A percentile compares a stretch with the other conserved stretches of the same genome.
phyloP scores from a whole-genome alignment of 2,113 vertebrate species.

The Phylloscopus whistleri region DNA sequence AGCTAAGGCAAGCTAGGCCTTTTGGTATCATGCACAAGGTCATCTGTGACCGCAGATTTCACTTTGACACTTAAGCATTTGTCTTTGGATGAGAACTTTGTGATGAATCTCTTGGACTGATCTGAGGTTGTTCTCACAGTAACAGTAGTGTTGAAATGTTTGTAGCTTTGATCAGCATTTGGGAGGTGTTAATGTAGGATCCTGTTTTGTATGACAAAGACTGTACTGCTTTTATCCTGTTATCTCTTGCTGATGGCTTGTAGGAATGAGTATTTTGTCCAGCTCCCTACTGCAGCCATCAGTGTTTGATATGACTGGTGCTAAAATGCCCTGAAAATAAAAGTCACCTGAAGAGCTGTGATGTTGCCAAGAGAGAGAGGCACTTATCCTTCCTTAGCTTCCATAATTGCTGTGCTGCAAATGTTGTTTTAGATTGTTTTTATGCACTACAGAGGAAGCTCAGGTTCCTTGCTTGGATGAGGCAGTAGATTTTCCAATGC shows the following conservation, averaged over 20 bases:
- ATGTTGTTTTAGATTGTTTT: not conserved
- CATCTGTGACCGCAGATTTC: not conserved
- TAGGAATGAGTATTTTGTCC: not conserved
- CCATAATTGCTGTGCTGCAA: not conserved
- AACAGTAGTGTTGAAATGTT: not conserved
- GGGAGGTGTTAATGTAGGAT: not conserved
- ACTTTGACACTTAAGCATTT: not conserved
- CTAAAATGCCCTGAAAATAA: not conserved
- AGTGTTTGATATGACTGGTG: not conserved
- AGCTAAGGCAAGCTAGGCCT: not conserved
- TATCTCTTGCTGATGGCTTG: not conserved
- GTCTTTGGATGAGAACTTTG: not conserved
- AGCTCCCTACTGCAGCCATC: not conserved
- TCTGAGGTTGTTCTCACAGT: not conserved
- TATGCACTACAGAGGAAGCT: not conserved
- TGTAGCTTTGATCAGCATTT: not conserved
- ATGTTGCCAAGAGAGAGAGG: not conserved
- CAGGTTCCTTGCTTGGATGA: not conserved
- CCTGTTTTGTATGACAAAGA: not conserved
- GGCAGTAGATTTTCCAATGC: not conserved
- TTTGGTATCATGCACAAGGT: not conserved
- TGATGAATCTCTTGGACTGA: not conserved
- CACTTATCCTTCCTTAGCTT: not conserved
- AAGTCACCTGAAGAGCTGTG: not conserved
- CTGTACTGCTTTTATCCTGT: not conserved